phyloP scores from a whole-genome alignment of 2,888 invertebrate genomes.

The Thymelicus acteon region DNA sequence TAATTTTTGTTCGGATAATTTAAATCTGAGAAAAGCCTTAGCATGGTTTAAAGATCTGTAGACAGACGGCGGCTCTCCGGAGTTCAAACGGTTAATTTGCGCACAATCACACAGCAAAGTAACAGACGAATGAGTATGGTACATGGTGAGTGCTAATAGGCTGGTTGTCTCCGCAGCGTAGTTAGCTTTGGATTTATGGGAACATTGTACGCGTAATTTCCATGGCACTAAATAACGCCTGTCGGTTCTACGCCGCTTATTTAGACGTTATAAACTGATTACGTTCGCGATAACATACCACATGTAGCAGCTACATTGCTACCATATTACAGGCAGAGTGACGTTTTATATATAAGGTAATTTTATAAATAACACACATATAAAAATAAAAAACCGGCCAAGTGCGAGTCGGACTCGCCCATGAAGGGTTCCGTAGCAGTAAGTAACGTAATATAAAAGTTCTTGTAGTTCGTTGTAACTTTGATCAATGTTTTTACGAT shows the following conservation, averaged over 20 bases:
- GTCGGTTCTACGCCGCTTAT: slow-evolving; percentile 68
- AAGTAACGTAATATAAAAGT: no score
- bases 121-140: not conserved
- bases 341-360: not conserved
- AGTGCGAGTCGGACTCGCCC: no score
- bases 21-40: no score
- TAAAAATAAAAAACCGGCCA: no score
- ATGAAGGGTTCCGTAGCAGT: no score
- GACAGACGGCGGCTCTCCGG: no score
- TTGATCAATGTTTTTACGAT: no score
- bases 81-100: no score
- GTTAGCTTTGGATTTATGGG: slow-evolving; percentile 58
- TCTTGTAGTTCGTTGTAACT: no score
- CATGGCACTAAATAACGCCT: slow-evolving; percentile 71
- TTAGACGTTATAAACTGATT: slow-evolving; percentile 76
- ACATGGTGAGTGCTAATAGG: slow-evolving; percentile 52
- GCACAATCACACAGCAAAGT: no score
- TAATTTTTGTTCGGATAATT: no score
- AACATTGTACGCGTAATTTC: slow-evolving; percentile 55
- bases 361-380: not conserved
- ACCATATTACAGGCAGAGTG: slow-evolving; percentile 36
- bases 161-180: slow-evolving; percentile 57
- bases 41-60: no score
- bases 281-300: slow-evolving; percentile 69
- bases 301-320: slow-evolving; percentile 61